A percentile compares a stretch with the other conserved stretches of the same genome.
Conservation (phyloP, 2,797 vertebrate species). For the Octomys mimax region DNA sequence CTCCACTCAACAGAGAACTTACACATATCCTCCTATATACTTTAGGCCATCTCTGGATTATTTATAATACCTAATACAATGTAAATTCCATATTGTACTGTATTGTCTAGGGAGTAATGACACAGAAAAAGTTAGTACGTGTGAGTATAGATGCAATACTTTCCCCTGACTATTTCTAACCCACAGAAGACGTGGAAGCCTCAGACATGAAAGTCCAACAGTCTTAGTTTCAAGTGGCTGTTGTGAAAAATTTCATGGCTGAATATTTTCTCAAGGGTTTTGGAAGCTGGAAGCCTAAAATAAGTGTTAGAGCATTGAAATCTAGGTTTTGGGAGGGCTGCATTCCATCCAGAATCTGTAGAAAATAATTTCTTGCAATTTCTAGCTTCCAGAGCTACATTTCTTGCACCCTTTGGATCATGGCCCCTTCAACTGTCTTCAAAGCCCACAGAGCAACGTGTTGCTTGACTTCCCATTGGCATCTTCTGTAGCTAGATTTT, state of each 20-base stretch:
- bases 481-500: not conserved
- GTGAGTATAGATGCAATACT: not conserved
- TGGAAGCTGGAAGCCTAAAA: not conserved
- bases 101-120: not conserved
- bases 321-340: not conserved
- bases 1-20: not conserved
- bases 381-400: not conserved
- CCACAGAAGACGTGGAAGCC: not conserved
- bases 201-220: not conserved
- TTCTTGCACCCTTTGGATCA: not conserved
- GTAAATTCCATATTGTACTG: not conserved
- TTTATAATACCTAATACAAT: not conserved
- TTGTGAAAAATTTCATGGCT: not conserved
- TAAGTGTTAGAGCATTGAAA: not conserved
- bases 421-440: not conserved
- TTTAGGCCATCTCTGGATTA: not conserved
- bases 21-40: not conserved
- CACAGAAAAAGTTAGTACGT: not conserved
- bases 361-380: not conserved
- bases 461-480: not conserved
- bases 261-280: constrained; percentile 28
- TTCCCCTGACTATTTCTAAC: not conserved
- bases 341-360: not conserved
- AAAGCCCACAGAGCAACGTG: not conserved
- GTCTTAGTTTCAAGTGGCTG: not conserved